Conservation (phyloP, 2,113 vertebrate genomes). For the Ochotona curzoniae region DNA sequence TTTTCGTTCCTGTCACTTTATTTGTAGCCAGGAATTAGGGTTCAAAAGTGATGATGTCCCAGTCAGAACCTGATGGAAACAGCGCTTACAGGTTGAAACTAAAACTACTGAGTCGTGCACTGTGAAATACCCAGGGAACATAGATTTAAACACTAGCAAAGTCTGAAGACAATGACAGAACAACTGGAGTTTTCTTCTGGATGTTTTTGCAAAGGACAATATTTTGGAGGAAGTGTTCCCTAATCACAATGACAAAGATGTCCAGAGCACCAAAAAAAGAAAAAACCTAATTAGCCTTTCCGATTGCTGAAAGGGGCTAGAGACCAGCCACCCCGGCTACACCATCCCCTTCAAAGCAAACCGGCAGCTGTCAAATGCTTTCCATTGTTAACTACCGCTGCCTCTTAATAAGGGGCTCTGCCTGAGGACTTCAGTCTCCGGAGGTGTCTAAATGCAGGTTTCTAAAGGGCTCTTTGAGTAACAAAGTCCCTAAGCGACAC, state of each 20-base stretch:
- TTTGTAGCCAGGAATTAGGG: slow-evolving; percentile 17
- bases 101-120: neutral
- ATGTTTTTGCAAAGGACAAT: neutral
- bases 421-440: neutral
- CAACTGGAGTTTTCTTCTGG: neutral
- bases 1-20: slow-evolving; percentile 10
- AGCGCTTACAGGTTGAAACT: neutral
- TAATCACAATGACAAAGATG: neutral
- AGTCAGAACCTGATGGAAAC: neutral
- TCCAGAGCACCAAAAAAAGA: neutral
- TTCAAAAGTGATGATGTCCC: neutral
- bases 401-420: neutral
- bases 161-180: neutral
- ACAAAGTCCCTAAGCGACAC: neutral
- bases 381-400: neutral
- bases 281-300: too few relatives aligned
- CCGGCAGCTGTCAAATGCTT: neutral
- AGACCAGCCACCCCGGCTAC: neutral
- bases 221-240: neutral
- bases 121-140: neutral
- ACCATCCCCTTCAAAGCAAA: neutral
- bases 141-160: neutral
- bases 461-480: neutral
- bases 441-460: neutral
- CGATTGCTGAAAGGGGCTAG: neutral